A percentile compares a stretch with the other conserved stretches of the same genome.
Conservation (phyloP, 2,888 invertebrate species). For the Disparrhopalites patrizii region DNA sequence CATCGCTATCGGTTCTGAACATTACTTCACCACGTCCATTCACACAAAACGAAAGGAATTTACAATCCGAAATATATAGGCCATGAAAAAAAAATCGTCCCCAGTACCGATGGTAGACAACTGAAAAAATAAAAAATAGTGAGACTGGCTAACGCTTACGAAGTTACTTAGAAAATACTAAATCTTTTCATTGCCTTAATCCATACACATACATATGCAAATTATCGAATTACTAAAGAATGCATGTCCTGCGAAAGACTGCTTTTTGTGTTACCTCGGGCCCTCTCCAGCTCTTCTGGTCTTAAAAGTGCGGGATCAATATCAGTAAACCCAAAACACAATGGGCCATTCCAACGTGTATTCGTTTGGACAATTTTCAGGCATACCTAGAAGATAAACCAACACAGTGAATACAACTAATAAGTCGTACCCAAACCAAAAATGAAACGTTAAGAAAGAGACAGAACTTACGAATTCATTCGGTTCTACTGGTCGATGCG, state of each 20-base stretch:
- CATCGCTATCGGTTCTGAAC: constrained; percentile 28
- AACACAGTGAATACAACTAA: not conserved
- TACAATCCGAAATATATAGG: constrained; percentile 20
- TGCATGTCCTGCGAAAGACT: not conserved
- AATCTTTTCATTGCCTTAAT: too few species aligned
- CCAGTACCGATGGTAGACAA: constrained; percentile 23
- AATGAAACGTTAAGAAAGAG: too few species aligned
- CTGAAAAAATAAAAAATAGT: constrained; percentile 10
- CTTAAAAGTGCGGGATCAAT: constrained; percentile 29
- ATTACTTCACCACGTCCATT: constrained; percentile 27
- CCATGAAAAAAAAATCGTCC: constrained; percentile 31
- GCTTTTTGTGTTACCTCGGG: constrained; percentile 15
- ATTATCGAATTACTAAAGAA: not conserved
- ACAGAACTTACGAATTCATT: constrained; percentile 32
- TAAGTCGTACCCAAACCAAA: not conserved
- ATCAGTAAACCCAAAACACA: constrained; percentile 37
- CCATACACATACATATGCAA: constrained; percentile 11
- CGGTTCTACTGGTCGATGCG: constrained; percentile 26
- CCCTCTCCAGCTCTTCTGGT: constrained; percentile 14
- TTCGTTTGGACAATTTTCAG: constrained; percentile 28
- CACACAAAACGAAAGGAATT: constrained; percentile 23
- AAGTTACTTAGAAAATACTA: too few species aligned
- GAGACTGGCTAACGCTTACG: too few species aligned
- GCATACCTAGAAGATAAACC: constrained; percentile 23
- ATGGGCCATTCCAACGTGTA: constrained; percentile 27